Base-by-base conservation (phyloP, 1,140 invertebrate species). In the Branchinecta lynchi region DNA sequence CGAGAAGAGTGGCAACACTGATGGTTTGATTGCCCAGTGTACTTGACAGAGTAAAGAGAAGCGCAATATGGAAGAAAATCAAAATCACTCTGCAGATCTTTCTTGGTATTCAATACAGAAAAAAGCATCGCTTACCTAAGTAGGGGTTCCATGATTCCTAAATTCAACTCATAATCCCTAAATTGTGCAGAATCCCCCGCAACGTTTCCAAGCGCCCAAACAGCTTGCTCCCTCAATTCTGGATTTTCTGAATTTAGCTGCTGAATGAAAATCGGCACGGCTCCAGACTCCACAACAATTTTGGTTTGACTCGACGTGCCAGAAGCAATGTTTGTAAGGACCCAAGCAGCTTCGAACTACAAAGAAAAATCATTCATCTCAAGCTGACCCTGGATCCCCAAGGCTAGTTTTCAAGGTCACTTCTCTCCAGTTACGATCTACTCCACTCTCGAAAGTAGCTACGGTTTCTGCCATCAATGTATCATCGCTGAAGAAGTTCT, bases 271-370 rank as follows among this genome's bases (percentile, higher is more conserved):
- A 93, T 88, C 17, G 89, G 89, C 65, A 98, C 92, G 43, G 93
- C 94, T 66, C 92, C 92, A 45, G 92, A 90, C 74, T 95, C 90
- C 74, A 98, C 91, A 0, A 98, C 94, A 74, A 92, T 88, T 70
- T 87, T 84, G 5, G 95, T 98, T 80, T 98, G 94, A 70, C 87
- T 82, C 17, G 92, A 94, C 21, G 92, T 96, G n/a, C 95, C 95
- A 5, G 92, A 96, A 3, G 94, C 95, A 74, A 98, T 96, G 79
- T 98, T 98, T 68, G 95, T 98, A 71, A 98, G 79, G 66, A 93
- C 93, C 95, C 95, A 98, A 66, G 95, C 93, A 70, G 95, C 93
- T 82, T 98, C 95, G 82, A 98, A 98, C 89, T 97, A 79, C 45
- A 82, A 79, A 72, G 71, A 71, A 72, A 73, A 74, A 71, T 71